Evolutionary conservation across 2,888 invertebrate genomes (phyloP).

Genomic region (Molorchus minor): DNA sequence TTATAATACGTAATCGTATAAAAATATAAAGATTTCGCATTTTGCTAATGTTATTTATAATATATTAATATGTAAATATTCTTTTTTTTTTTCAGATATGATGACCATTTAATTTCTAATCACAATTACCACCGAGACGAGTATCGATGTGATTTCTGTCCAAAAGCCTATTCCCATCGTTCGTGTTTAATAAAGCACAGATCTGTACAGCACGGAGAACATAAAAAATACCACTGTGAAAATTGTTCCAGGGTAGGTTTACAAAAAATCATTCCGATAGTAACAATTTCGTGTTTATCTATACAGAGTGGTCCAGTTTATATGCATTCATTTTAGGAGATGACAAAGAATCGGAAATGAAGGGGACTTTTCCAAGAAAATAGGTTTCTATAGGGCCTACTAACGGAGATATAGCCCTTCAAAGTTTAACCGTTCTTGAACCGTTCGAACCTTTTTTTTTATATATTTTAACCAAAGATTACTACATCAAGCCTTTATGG

Average conservation of each 20-base stretch:
- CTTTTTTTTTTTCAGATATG: conserved; percentile 72
- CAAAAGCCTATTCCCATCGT: conserved; percentile 83
- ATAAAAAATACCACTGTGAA: conserved; percentile 90
- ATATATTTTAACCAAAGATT: no score
- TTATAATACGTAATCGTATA: background rate
- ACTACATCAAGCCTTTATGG: no score
- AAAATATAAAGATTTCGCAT: background rate
- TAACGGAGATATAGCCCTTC: no score
- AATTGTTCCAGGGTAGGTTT: conserved; percentile 82
- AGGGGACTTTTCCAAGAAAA: no score
- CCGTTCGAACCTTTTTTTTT: no score
- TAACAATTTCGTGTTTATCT: no score
- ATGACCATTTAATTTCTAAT: conserved; percentile 80
- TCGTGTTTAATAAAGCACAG: conserved; percentile 85
- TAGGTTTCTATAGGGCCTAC: no score
- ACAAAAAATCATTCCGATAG: no score
- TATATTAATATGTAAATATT: background rate
- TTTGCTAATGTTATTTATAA: background rate
- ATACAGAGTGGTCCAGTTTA: no score
- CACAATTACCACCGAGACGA: conserved; percentile 83
- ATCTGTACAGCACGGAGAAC: conserved; percentile 81
- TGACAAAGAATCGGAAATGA: no score
- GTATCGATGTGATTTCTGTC: conserved; percentile 85
- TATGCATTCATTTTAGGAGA: no score
- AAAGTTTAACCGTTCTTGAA: no score